phyloP scores from a whole-genome alignment of 1,140 invertebrate species.

The Drosophila triauraria region DNA sequence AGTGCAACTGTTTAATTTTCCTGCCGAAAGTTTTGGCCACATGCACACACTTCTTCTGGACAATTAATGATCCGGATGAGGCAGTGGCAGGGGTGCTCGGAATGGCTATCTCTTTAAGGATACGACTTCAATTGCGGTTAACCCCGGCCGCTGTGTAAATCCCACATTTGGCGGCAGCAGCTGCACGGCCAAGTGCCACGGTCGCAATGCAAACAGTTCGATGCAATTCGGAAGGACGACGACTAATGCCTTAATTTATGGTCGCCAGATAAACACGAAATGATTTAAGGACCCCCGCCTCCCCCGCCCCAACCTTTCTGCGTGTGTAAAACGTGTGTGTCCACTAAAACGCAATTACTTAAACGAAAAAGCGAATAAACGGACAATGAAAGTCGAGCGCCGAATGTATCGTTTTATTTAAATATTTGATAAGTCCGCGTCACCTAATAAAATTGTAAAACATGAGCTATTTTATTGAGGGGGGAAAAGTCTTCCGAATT shows the following conservation, averaged over 20 bases:
- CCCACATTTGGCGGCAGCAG: constrained; percentile 76
- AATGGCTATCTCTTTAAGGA: constrained; percentile 31
- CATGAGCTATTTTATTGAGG: constrained; percentile 70
- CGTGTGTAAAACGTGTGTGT: constrained; percentile 69
- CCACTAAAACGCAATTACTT: constrained; percentile 80
- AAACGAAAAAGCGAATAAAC: constrained; percentile 28
- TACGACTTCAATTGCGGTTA: constrained; percentile 73
- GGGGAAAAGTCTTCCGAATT: constrained; percentile 33
- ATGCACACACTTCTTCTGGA: constrained; percentile 34
- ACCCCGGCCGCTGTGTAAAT: constrained; percentile 67
- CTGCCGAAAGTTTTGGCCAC: constrained; percentile 9
- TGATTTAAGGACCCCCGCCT: constrained; percentile 66
- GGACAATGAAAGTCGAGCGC: constrained; percentile 47
- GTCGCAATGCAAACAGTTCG: constrained; percentile 79
- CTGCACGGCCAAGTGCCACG: constrained; percentile 74
- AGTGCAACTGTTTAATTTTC: constrained; percentile 2
- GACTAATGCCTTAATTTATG: constrained; percentile 80
- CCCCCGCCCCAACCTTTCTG: too few relatives aligned
- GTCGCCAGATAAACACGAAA: constrained; percentile 76
- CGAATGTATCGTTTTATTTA: constrained; percentile 63
- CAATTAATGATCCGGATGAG: constrained; percentile 60
- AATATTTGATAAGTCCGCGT: constrained; percentile 67
- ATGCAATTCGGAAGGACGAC: constrained; percentile 62
- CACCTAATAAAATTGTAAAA: constrained; percentile 83
- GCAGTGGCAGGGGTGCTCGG: constrained; percentile 12